Percentiles rank a stretch among this genome's conserved stretches.
Conservation (phyloP, 2,797 vertebrate species). For the Arremon brunneinucha region DNA sequence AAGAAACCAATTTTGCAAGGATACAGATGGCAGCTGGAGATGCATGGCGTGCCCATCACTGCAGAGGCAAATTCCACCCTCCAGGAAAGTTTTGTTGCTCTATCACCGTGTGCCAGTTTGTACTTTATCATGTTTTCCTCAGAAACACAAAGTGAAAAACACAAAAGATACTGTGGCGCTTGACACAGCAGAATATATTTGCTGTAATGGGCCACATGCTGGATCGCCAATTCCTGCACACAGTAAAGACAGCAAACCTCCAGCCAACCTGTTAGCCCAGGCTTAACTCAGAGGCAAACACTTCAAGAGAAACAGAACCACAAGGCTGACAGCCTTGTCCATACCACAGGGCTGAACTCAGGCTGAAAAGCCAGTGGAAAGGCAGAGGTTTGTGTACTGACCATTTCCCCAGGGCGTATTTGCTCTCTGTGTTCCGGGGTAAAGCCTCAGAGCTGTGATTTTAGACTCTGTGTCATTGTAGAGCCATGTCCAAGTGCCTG, state of each 20-base stretch:
- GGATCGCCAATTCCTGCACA: not conserved
- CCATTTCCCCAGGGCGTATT: not conserved
- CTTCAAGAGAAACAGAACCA: not conserved
- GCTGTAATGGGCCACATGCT: not conserved
- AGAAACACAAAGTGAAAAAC: not conserved
- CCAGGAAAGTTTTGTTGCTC: not conserved
- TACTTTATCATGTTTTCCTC: not conserved
- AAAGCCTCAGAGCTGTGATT: not conserved
- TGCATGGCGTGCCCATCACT: not conserved
- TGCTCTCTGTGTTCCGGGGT: not conserved
- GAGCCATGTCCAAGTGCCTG: accelerated
- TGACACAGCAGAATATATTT: not conserved
- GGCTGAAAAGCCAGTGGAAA: not conserved
- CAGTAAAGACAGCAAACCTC: not conserved
- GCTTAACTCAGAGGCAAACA: not conserved
- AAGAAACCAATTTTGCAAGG: not conserved
- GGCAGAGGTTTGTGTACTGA: not conserved
- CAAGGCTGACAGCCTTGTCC: not conserved
- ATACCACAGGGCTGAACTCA: not conserved
- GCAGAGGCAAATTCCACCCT: not conserved
- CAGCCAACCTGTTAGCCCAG: not conserved
- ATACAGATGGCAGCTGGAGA: not conserved
- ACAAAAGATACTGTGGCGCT: not conserved
- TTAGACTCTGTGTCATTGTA: not conserved
- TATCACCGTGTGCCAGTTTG: not conserved